Evolutionary conservation across 2,797 vertebrate genomes (phyloP).

Genomic region (Microchirus variegatus): DNA sequence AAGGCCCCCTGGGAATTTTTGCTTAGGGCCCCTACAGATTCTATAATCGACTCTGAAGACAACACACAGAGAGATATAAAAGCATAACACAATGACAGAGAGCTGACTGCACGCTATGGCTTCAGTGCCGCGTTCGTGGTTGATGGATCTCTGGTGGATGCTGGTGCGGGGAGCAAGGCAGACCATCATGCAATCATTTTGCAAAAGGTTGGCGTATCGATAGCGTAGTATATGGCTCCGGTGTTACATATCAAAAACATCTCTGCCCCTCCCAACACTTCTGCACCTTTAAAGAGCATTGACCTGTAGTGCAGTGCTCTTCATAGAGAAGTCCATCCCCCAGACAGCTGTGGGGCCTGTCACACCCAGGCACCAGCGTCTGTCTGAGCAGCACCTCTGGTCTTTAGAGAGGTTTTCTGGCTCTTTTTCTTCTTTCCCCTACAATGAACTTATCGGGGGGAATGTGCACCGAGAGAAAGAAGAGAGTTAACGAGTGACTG

Average conservation of each 20-base stretch:
- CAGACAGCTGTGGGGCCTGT: slow-evolving; percentile 28
- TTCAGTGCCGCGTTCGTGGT: slow-evolving; percentile 14
- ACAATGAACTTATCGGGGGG: slow-evolving; percentile 36
- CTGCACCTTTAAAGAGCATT: slow-evolving; percentile 18
- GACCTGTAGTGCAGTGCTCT: slow-evolving; percentile 51
- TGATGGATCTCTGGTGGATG: slow-evolving; percentile 50
- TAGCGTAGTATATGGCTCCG: slow-evolving; percentile 44
- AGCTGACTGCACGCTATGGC: not conserved
- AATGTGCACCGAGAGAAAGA: slow-evolving; percentile 23
- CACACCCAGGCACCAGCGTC: slow-evolving; percentile 10
- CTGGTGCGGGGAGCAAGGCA: slow-evolving; percentile 31
- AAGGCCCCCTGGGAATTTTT: no score
- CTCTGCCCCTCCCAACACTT: slow-evolving; percentile 45
- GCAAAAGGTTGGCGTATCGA: slow-evolving; percentile 65
- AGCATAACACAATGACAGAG: slow-evolving; percentile 25
- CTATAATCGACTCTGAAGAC: no score
- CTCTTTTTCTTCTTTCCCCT: slow-evolving; percentile 16
- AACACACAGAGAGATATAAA: slow-evolving; percentile 6
- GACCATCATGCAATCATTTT: slow-evolving; percentile 54
- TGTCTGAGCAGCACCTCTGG: slow-evolving; percentile 46
- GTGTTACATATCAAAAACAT: slow-evolving; percentile 64
- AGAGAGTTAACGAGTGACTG: slow-evolving; percentile 22
- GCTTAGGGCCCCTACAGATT: no score
- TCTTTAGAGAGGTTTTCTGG: slow-evolving; percentile 47
- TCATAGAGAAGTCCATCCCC: slow-evolving; percentile 33